Evolutionary conservation across 1,140 invertebrate species (phyloP).

Genomic region (Drosophila kikkawai): DNA sequence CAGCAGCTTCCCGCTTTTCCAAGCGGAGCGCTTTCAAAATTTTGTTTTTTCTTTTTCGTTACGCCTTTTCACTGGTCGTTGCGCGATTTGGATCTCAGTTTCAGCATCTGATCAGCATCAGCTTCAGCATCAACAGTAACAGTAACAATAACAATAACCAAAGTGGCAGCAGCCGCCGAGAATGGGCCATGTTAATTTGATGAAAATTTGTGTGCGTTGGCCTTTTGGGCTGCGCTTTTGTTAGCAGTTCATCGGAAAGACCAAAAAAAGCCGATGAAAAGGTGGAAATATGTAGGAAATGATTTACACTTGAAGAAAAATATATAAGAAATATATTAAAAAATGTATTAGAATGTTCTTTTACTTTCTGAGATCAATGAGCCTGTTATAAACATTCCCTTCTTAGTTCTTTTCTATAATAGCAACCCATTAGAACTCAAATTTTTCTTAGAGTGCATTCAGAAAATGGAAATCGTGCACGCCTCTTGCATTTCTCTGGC

Average conservation of each 20-base stretch:
- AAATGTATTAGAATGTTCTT: not conserved
- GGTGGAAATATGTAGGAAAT: constrained; percentile 23
- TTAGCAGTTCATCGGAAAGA: constrained; percentile 69
- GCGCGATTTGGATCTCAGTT: constrained; percentile 49
- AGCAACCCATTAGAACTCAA: not conserved
- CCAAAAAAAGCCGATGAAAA: constrained; percentile 33
- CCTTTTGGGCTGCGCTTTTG: constrained; percentile 62
- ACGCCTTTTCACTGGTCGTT: constrained; percentile 44
- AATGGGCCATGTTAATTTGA: constrained; percentile 75
- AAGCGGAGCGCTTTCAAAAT: constrained; percentile 52
- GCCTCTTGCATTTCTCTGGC: constrained; percentile 53
- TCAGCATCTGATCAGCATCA: constrained; percentile 26
- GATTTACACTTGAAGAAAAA: not conserved
- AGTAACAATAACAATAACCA: constrained; percentile 41
- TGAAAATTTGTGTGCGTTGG: constrained; percentile 68
- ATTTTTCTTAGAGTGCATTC: constrained; percentile 2
- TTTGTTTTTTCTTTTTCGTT: constrained; percentile 14
- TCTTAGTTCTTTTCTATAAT: not conserved
- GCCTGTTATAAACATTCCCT: not conserved
- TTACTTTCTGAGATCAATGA: not conserved
- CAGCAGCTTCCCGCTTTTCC: constrained; percentile 29
- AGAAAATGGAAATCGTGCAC: constrained; percentile 77
- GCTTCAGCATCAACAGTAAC: constrained; percentile 34
- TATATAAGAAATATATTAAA: not conserved
- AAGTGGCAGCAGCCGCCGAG: constrained; percentile 46